These are phyloP conservation scores for Mechanitis mazaeus DNA, from an alignment of 2,888 invertebrate genomes.

Conservation along the genomic window DNA sequence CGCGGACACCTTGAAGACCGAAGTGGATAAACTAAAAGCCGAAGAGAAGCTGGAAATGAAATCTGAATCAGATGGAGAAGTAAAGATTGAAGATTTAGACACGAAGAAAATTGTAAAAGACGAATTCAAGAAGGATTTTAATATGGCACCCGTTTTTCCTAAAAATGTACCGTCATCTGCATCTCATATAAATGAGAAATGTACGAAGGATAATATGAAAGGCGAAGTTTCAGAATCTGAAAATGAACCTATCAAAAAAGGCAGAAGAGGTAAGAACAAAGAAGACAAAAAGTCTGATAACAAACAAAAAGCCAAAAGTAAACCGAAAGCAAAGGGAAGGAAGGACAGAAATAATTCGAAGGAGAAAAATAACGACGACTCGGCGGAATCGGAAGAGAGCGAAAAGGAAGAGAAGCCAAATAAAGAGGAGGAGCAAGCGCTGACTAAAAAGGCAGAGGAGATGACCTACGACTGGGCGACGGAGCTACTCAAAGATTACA, in stretches of 20 bases:
- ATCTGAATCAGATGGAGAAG: conserved; percentile 73
- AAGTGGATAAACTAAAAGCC: conserved; percentile 62
- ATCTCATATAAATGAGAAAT: conserved; percentile 12
- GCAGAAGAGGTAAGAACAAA: conserved; percentile 50
- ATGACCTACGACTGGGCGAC: conserved; percentile 94
- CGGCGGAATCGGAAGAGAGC: conserved; percentile 70
- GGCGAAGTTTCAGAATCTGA: conserved; percentile 45
- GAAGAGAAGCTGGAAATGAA: conserved; percentile 68
- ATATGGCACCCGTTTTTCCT: conserved; percentile 18
- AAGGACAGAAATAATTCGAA: conserved; percentile 69
- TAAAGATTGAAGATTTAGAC: conserved; percentile 71
- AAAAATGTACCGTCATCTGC: conserved; percentile 30
- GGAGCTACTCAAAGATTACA: conserved; percentile 89
- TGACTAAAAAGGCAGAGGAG: conserved; percentile 84
- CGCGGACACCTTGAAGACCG: conserved; percentile 61
- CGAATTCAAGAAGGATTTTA: conserved; percentile 47
- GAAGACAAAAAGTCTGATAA: conserved; percentile 52
- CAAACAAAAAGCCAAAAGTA: conserved; percentile 55
- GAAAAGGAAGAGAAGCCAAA: conserved; percentile 78
- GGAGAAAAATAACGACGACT: conserved; percentile 74
- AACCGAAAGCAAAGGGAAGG: conserved; percentile 61
- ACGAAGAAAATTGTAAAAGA: conserved; percentile 68
- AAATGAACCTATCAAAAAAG: conserved; percentile 50
- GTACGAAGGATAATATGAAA: conserved; percentile 28
- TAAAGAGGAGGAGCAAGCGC: conserved; percentile 74